A percentile compares a stretch with the other conserved stretches of the same genome.
Evolutionary conservation across 2,113 vertebrate genomes (phyloP).

Genomic region (Petrocephalus zakoni): DNA sequence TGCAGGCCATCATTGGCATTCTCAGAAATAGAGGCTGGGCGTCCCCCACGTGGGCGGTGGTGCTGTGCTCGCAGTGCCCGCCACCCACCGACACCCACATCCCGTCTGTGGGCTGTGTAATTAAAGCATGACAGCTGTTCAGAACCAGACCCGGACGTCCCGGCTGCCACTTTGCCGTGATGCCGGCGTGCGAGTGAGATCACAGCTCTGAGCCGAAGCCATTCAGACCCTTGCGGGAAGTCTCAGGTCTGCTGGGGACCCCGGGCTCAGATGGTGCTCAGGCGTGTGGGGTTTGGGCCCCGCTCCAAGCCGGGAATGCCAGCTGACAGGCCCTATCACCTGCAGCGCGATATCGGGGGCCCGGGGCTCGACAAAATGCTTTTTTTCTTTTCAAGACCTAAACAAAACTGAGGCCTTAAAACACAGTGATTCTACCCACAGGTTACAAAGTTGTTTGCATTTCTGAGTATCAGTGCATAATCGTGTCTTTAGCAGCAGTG

Average conservation of each 20-base stretch:
- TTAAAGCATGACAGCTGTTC: conserved; percentile 60
- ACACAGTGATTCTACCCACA: background rate
- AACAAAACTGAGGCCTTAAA: background rate
- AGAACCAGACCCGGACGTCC: conserved; percentile 34
- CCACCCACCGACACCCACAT: conserved; percentile 46
- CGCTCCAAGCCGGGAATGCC: background rate
- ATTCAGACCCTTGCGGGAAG: conserved; percentile 35
- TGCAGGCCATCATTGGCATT: conserved; percentile 43
- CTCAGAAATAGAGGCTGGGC: conserved; percentile 59
- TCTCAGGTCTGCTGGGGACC: conserved; percentile 45
- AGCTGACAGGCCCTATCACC: background rate
- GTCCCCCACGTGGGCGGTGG: conserved; percentile 53
- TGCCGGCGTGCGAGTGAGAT: background rate
- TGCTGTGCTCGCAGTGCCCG: conserved; percentile 51
- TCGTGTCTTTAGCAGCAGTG: background rate
- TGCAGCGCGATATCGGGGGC: background rate
- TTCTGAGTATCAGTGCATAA: background rate
- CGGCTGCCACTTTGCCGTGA: conserved; percentile 36
- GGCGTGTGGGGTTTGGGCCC: background rate
- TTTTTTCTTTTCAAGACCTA: background rate
- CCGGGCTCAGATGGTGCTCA: background rate
- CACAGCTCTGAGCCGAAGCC: background rate
- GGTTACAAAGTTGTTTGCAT: too few relatives aligned
- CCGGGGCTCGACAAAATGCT: background rate
- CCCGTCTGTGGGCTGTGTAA: conserved; percentile 54